Conservation (phyloP, 2,888 invertebrate species). For the Plusia festucae region DNA sequence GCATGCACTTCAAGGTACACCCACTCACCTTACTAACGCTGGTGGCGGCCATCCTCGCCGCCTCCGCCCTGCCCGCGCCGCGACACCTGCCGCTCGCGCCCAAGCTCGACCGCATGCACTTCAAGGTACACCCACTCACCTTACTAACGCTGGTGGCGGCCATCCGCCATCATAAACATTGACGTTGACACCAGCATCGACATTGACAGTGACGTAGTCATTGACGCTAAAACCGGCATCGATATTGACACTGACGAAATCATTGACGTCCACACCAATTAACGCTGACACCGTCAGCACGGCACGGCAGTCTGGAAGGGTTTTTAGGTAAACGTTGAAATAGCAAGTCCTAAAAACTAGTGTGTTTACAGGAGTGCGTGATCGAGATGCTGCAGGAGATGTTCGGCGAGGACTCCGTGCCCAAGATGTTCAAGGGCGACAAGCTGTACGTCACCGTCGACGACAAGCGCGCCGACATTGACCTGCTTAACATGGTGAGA, state of each 20-base stretch:
- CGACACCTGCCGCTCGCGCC: conserved; percentile 11
- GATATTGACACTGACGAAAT: neutral
- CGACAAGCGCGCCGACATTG: conserved; percentile 95
- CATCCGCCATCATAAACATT: neutral
- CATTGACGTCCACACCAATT: neutral
- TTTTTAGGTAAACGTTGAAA: too few relatives aligned
- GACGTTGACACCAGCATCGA: neutral
- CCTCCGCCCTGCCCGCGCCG: conserved; percentile 69
- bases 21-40: too few relatives aligned
- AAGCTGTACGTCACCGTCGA: conserved; percentile 95
- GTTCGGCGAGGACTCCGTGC: conserved; percentile 98
- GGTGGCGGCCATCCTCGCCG: too few relatives aligned
- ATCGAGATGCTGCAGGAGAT: conserved; percentile 97
- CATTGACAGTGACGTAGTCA: neutral
- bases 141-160: too few relatives aligned
- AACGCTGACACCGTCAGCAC: neutral
- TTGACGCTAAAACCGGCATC: neutral
- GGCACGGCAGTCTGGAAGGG: too few relatives aligned
- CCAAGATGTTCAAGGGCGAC: conserved; percentile 98
- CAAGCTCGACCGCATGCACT: conserved; percentile 19
- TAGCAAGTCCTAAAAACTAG: neutral
- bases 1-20: conserved; percentile 18
- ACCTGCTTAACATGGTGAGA: conserved; percentile 93
- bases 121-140: conserved; percentile 9
- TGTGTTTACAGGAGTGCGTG: conserved; percentile 92